Evolutionary conservation across 1,140 invertebrate genomes (phyloP).

Genomic region (Papilio glaucus): DNA sequence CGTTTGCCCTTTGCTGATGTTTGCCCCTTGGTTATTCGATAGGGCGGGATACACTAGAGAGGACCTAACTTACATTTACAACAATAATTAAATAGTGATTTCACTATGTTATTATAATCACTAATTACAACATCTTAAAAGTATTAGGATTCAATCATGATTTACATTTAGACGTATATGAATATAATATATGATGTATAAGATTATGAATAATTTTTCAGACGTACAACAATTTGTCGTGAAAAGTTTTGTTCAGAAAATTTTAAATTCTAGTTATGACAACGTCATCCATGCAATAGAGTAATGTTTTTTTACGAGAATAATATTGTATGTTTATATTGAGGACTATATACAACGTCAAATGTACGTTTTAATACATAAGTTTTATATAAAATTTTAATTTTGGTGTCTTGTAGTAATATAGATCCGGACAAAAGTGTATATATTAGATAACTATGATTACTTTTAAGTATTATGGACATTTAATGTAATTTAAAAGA

Average conservation of each 20-base stretch:
- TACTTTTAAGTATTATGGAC: conserved; percentile 18
- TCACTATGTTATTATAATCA: conserved; percentile 30
- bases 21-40: too few species aligned
- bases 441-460: not conserved
- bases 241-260: too few species aligned
- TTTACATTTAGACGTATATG: conserved; percentile 53
- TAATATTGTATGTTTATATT: not conserved
- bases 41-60: conserved; percentile 45
- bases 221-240: not conserved
- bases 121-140: conserved; percentile 54
- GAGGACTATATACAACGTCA: not conserved
- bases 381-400: not conserved
- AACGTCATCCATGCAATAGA: too few species aligned
- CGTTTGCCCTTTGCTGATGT: too few species aligned
- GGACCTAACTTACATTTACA: conserved; percentile 42
- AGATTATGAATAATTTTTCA: conserved; percentile 25
- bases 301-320: too few species aligned
- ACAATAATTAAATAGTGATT: conserved; percentile 51
- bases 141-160: conserved; percentile 70
- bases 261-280: too few species aligned
- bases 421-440: not conserved
- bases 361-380: not conserved
- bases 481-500: not conserved
- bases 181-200: too few species aligned
- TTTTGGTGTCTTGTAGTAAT: not conserved